A percentile compares a stretch with the other conserved stretches of the same genome.
Evolutionary conservation across 2,888 invertebrate species (phyloP).

Genomic region (Nysson spinosus): DNA sequence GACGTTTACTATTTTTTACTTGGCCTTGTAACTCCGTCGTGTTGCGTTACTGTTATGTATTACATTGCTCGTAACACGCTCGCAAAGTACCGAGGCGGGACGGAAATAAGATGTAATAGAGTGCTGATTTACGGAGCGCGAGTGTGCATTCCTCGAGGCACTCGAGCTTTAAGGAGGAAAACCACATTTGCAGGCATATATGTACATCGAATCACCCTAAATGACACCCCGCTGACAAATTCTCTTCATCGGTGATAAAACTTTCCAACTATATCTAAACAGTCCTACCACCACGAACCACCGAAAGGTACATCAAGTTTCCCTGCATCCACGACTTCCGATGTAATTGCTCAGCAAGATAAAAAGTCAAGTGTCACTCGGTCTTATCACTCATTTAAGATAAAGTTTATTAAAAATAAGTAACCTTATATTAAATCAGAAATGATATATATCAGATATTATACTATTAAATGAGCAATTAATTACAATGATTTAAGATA

Average conservation of each 20-base stretch:
- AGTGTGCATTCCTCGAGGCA: constrained; percentile 37
- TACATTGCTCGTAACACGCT: constrained; percentile 35
- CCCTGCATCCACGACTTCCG: no score
- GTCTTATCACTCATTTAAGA: no score
- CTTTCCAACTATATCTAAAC: constrained; percentile 8
- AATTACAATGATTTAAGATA: no score
- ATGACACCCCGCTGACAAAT: constrained; percentile 37
- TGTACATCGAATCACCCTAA: constrained; percentile 32
- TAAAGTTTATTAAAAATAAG: no score
- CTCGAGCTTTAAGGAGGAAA: constrained; percentile 38
- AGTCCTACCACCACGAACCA: constrained; percentile 3
- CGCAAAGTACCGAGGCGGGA: constrained; percentile 26
- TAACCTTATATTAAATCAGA: no score
- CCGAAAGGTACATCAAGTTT: not conserved
- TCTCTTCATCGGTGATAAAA: constrained; percentile 29
- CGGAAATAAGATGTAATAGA: constrained; percentile 43
- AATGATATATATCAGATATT: no score
- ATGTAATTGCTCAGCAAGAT: no score
- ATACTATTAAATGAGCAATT: no score
- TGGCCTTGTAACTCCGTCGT: constrained; percentile 33
- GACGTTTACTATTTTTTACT: constrained; percentile 26
- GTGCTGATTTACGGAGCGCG: constrained; percentile 49
- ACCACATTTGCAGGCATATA: constrained; percentile 27
- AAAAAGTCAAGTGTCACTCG: no score
- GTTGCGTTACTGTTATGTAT: constrained; percentile 53